phyloP scores from a whole-genome alignment of 2,797 vertebrate genomes.

The Distichodus sexfasciatus region DNA sequence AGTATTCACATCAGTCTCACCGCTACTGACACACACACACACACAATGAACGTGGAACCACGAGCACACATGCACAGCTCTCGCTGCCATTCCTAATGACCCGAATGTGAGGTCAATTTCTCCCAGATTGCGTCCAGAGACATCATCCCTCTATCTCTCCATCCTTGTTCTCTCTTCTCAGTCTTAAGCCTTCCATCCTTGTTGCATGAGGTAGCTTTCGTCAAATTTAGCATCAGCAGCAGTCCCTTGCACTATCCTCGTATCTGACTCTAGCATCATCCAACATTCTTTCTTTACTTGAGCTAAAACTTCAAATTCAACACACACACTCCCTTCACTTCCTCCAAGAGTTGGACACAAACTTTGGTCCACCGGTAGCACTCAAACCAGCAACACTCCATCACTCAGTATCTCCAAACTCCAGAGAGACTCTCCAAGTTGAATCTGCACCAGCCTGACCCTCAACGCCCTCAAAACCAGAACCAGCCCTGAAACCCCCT shows the following conservation, averaged over 20 bases:
- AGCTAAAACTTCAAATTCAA: neutral
- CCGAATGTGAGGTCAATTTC: too few species aligned
- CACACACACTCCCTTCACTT: neutral
- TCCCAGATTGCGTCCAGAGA: neutral
- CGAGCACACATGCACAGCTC: conserved; percentile 13
- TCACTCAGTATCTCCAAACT: neutral
- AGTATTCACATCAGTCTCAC: conserved; percentile 91
- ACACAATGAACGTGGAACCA: neutral
- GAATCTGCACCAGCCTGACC: conserved; percentile 7
- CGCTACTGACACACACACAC: conserved; percentile 80
- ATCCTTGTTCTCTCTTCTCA: neutral
- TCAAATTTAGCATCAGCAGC: too few species aligned
- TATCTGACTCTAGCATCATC: too few species aligned
- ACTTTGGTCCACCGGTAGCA: neutral
- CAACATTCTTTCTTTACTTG: neutral
- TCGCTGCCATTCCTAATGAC: conserved; percentile 1
- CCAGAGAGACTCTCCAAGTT: neutral
- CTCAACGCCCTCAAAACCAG: too few species aligned
- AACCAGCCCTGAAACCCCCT: neutral
- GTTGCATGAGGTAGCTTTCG: too few species aligned
- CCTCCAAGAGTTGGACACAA: neutral
- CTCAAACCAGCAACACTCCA: neutral
- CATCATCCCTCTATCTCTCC: neutral
- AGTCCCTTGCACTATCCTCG: neutral
- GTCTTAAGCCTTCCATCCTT: neutral